Percentiles rank a stretch among this genome's conserved stretches.
Conservation (phyloP, 2,888 invertebrate species). For the Subacronicta megacephala region DNA sequence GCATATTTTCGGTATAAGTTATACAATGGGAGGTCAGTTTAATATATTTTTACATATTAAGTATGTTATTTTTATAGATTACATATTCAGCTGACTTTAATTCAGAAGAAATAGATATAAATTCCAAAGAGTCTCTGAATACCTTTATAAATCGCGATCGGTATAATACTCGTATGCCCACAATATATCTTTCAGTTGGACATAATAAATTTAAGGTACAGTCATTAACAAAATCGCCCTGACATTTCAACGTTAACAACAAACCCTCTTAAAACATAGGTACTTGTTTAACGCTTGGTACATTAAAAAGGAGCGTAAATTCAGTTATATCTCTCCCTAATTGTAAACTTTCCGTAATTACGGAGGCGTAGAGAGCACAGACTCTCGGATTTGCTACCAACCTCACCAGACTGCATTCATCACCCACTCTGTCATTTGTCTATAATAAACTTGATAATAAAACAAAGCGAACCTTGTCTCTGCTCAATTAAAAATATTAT, state of each 20-base stretch:
- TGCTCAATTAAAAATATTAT: constrained; percentile 38
- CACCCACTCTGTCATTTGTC: constrained; percentile 48
- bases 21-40: too few relatives aligned
- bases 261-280: constrained; percentile 26
- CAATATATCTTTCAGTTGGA: not conserved
- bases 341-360: constrained; percentile 44
- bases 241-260: not conserved
- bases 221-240: constrained; percentile 11
- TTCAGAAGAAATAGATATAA: too few relatives aligned
- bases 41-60: too few relatives aligned
- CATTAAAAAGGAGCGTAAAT: constrained; percentile 27
- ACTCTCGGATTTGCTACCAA: constrained; percentile 11
- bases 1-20: too few relatives aligned
- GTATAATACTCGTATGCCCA: not conserved
- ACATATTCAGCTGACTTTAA: too few relatives aligned
- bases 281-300: constrained; percentile 11
- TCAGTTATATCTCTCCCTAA: constrained; percentile 24
- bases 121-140: too few relatives aligned
- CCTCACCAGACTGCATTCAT: constrained; percentile 15
- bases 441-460: constrained; percentile 50
- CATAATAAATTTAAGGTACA: constrained; percentile 2
- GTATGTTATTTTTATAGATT: too few relatives aligned
- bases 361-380: constrained; percentile 4
- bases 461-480: constrained; percentile 25
- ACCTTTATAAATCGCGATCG: too few relatives aligned